Percentiles rank a stretch among this genome's conserved stretches.
Evolutionary conservation across 2,888 invertebrate genomes (phyloP).

Genomic region (Anarsia innoxiella): DNA sequence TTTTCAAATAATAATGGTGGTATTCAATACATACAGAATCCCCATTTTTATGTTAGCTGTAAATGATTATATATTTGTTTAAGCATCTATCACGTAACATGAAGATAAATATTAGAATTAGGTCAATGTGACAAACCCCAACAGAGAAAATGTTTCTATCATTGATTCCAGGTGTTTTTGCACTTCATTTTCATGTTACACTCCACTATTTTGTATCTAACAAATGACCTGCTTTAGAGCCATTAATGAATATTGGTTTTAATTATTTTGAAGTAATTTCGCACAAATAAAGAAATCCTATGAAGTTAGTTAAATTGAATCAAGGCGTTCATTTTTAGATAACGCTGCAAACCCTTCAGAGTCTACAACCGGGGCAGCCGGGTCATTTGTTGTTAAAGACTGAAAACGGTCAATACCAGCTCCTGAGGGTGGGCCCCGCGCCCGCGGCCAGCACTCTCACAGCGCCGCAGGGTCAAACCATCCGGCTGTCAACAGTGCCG

Average conservation of each 20-base stretch:
- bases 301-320: slow-evolving; percentile 48
- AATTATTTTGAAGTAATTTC: slow-evolving; percentile 15
- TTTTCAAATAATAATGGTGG: too few relatives aligned
- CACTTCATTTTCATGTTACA: slow-evolving; percentile 19
- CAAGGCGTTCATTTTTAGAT: slow-evolving; percentile 79
- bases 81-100: too few relatives aligned
- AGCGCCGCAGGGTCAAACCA: slow-evolving; percentile 80
- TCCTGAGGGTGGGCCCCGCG: slow-evolving; percentile 91
- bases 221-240: slow-evolving; percentile 50
- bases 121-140: too few relatives aligned
- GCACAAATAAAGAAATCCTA: slow-evolving; percentile 4
- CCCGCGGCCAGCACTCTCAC: slow-evolving; percentile 76
- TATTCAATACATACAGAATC: too few relatives aligned
- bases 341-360: slow-evolving; percentile 90
- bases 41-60: too few relatives aligned
- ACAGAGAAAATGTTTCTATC: too few relatives aligned
- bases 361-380: slow-evolving; percentile 90
- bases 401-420: slow-evolving; percentile 96
- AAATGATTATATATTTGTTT: too few relatives aligned
- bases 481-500: slow-evolving; percentile 91
- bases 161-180: too few relatives aligned
- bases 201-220: slow-evolving; percentile 32
- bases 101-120: too few relatives aligned
- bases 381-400: slow-evolving; percentile 94
- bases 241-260: slow-evolving; percentile 21